Evolutionary conservation across 2,797 vertebrate genomes (phyloP), one percentile per base, ranked within the genome.

Genomic region (Schizopygopsis malacanthus): DNA sequence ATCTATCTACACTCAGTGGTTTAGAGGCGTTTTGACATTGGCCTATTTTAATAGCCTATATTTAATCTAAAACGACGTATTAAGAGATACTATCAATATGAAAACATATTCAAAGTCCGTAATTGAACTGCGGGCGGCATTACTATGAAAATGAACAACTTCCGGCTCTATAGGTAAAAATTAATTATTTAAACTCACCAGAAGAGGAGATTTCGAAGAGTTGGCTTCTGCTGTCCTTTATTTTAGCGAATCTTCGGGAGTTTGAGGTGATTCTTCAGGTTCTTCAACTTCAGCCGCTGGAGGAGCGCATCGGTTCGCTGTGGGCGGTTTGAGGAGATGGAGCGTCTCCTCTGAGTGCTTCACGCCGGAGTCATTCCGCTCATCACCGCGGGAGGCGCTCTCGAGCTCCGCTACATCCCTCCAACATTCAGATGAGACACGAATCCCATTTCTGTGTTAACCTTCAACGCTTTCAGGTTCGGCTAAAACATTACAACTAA

Each of bases 361-460:
- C 18, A 6, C 43, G 37, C 59, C 7, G 9, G 28, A 6, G 6
- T 56, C 6, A 41, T 69, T 54, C 61, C 12, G 8, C 33, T 54
- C 61, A 77, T 54, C 16, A 43, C 72, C 82, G 33, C 61, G 6
- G 0, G 82, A 2, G 61, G 73, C 82, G 82, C 59, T 67, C 8
- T 25, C 15, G 59, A 83, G 43, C 1, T 13, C 2, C 13, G 18
- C 11, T 61, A 4, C n/a, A 72, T 7, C 7, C 1, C 43, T 67
- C 25, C 4, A 11, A 16, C 72, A 52, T 4, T 2, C 5, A 33
- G 16, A 52, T 5, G 39, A 43, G 8, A 28, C 12, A 28, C 47
- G 43, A 28, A 50, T 10, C n/a, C 43, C 25, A n/a, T 43, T 43
- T 37, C 7, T n/a, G n/a, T 9, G 2, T 43, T n/a, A 41, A 43